Base-by-base conservation (phyloP, 2,797 vertebrate genomes). In the Rhadinocentrus ornatus region DNA sequence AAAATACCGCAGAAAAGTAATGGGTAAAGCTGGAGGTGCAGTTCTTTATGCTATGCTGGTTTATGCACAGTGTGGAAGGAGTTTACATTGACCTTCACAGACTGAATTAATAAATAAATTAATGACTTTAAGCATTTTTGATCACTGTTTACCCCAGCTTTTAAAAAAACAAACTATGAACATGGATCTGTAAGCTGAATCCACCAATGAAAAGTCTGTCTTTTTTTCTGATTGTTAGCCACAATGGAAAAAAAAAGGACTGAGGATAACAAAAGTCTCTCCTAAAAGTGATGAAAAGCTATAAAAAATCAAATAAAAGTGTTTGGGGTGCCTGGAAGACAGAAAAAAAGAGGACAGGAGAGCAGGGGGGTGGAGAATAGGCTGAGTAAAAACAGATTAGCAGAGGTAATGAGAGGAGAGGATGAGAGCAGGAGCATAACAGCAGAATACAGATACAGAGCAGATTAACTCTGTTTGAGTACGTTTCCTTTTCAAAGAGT, bases 361-460 rank as follows among this genome's bases (percentile, higher is more conserved):
- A 60, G 50, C 13, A 24, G 35, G 57, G 16, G 59, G 68, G 1
- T 20, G 70, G 3, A 29, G 73, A 60, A 39, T 10, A 69, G 76
- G 62, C 73, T 79, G 83, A 81, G 75, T 69, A 71, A 72, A 78
- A 84, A 84, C 75, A 88, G 84, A 91, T 88, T 89, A 89, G 82
- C 64, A 81, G 80, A 88, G 67, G 86, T 89, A 91, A 90, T 89
- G 81, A 90, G 89, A 89, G 75, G 69, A 89, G 81, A 88, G 80
- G 84, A 90, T 89, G 83, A 86, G 81, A 87, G 85, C 22, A 35
- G 61, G 83, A 83, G 78, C 87, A 88, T 84, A 82, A 85, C 86
- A 85, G 86, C 32, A 59, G 86, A 89, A 91, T 89, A 88, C 85
- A 87, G 89, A 91, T 87, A 81, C 79, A 67, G 78, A 82, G 84